These are phyloP conservation scores for Aplodontia rufa DNA, from an alignment of 2,113 vertebrate species.

Conservation along the genomic window DNA sequence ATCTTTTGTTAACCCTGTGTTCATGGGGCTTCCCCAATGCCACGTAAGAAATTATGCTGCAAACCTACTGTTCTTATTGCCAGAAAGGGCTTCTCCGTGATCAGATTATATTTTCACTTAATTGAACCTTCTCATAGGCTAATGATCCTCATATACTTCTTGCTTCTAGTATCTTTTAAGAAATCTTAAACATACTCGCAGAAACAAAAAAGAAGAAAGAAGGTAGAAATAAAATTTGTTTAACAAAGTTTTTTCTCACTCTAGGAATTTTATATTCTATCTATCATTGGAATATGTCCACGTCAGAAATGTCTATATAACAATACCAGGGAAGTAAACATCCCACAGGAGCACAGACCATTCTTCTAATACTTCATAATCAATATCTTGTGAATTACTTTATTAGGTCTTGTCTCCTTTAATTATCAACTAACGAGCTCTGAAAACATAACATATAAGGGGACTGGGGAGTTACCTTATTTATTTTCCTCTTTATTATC, in stretches of 20 bases:
- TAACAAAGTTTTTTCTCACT: not conserved
- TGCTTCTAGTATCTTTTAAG: not conserved
- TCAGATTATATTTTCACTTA: not conserved
- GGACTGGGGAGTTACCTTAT: too few relatives aligned
- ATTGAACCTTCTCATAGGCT: not conserved
- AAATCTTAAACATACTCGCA: not conserved
- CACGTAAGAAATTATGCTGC: not conserved
- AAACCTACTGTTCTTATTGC: not conserved
- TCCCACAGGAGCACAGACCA: not conserved
- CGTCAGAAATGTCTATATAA: not conserved
- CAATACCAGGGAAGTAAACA: not conserved
- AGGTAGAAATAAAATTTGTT: not conserved
- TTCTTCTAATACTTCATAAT: not conserved
- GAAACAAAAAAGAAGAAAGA: not conserved
- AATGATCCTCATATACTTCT: not conserved
- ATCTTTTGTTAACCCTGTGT: not conserved
- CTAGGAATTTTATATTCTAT: not conserved
- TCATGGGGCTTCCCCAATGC: not conserved
- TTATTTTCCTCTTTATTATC: not conserved
- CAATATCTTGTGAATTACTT: not conserved
- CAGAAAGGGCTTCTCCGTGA: not conserved
- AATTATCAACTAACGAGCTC: not conserved
- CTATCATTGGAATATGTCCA: not conserved
- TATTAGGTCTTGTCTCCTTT: not conserved
- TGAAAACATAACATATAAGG: not conserved